Base-by-base conservation (phyloP, 2,888 invertebrate genomes). In the Aspidiotus rigidus region DNA sequence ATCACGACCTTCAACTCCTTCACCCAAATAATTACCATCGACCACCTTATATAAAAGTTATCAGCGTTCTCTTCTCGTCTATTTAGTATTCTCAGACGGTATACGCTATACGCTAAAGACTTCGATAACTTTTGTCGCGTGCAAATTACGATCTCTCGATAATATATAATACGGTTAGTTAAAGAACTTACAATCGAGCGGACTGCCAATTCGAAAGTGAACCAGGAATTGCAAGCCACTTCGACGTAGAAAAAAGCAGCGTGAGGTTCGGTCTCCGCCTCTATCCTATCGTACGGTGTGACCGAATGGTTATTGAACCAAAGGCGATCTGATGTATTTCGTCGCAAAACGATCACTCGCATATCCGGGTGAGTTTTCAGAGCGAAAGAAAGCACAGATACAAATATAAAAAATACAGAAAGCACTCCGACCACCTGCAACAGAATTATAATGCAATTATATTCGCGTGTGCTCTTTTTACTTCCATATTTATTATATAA, bases 381-480 rank as follows among this genome's bases (percentile, higher is more conserved):
- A 83, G 99, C 99, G 84, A 99, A 99, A 75, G 98, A 96, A 80
- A 98, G 83, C 79, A 99, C 99, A 74, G 98, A 99, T 74, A 97
- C 91, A 82, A 97, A 94, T 80, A 99, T 98, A 86, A 99, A 99
- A 85, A 98, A 97, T 77, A 99, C 96, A 74, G 97, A 98, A 79
- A 97, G 87, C 74, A 97, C 91, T 75, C 97, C 97, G 79, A 98
- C 92, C 77, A 96, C 90, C 97, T 99, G 87, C 61, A 84, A 85
- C 76, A 62, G 54, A 60, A 60, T 41, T 54, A 39, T 64, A 66
- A 41, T 16, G 40, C 6, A 53, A 49, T 49, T 49, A 28, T 28
- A 28, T 28, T 28, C 28, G 28, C 28, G 28, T 28, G 5, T 3
- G 5, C 28, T 28, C 28, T 28, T 28, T 28, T 28, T 28, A 28